These are phyloP conservation scores for Daboia siamensis DNA, from an alignment of 2,113 vertebrate species.

Conservation along the genomic window DNA sequence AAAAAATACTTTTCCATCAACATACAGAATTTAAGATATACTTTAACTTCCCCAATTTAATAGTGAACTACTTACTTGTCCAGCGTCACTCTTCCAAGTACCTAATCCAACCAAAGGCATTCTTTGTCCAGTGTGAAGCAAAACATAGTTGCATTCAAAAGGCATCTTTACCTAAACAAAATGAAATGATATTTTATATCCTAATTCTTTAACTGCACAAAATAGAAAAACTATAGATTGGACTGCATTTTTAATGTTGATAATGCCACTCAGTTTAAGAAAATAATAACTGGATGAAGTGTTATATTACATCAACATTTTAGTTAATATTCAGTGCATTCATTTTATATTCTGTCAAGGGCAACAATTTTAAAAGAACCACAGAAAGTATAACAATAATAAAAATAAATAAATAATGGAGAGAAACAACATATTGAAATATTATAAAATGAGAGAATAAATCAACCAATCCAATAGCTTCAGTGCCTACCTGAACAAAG, in stretches of 20 bases:
- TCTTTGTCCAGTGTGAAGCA: conserved; percentile 87
- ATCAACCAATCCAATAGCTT: not conserved
- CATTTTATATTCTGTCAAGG: not conserved
- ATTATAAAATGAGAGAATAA: not conserved
- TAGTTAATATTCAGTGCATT: not conserved
- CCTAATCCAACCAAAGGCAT: conserved; percentile 93
- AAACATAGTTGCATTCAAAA: conserved; percentile 68
- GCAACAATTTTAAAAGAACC: not conserved
- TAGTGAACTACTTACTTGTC: conserved; percentile 74
- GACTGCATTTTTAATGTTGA: not conserved
- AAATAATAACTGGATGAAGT: not conserved
- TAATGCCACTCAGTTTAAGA: not conserved
- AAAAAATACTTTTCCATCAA: not conserved
- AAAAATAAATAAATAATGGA: not conserved
- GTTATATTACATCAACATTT: not conserved
- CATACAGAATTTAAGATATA: not conserved
- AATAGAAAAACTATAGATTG: not conserved
- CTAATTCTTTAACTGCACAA: not conserved
- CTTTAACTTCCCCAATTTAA: not conserved
- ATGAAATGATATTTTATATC: conserved; percentile 19
- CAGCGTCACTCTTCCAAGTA: conserved; percentile 93
- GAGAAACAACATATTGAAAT: not conserved
- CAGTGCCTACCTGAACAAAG: not conserved
- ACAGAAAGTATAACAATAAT: not conserved
- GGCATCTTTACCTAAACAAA: conserved; percentile 69